Evolutionary conservation across 2,888 invertebrate species (phyloP), one percentile per base, ranked within the genome.

Genomic region (Xanthia icteritia): DNA sequence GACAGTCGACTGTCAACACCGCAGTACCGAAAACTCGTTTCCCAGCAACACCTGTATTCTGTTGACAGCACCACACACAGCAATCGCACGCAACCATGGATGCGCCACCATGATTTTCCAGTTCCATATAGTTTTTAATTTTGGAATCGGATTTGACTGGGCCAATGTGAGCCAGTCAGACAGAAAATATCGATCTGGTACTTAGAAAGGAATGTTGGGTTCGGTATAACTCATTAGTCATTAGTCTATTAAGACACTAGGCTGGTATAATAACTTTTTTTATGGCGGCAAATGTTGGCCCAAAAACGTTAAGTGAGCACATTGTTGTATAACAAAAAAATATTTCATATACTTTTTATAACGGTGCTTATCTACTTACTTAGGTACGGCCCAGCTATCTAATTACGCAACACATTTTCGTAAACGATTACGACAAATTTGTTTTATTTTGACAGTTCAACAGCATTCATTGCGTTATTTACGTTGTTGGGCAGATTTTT

Each of bases 121-220:
- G 58, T 27, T 17, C 15, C 2, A 27, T 58, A 27, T 15, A 15
- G 15, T 15, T 58, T 58, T 27, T 27, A 86, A 89, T 90, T 87
- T 73, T 67, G 65, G 73, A 58, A 84, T 79, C 82, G 81, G 76
- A 84, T 79, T 84, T 77, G 79, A 83, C 76, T 86, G 83, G 66
- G 77, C 76, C 64, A 86, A 70, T 72, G 77, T 23, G 72, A 79
- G 42, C 68, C 76, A 87, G 58, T 81, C 76, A 65, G 39, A 69
- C 77, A 73, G 68, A 77, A 81, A 74, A 66, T 64, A 73, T 76
- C 42, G 77, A 81, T 66, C 76, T 76, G 51, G 60, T 73, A 73
- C 74, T 80, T 73, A 60, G 68, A 71, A 79, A 71, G n/a, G 27
- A 65, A 71, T 67, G 42, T 73, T 58, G 36, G 63, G 72, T 78